Evolutionary conservation across 1,140 invertebrate species (phyloP).

Genomic region (Cephus cinctus): DNA sequence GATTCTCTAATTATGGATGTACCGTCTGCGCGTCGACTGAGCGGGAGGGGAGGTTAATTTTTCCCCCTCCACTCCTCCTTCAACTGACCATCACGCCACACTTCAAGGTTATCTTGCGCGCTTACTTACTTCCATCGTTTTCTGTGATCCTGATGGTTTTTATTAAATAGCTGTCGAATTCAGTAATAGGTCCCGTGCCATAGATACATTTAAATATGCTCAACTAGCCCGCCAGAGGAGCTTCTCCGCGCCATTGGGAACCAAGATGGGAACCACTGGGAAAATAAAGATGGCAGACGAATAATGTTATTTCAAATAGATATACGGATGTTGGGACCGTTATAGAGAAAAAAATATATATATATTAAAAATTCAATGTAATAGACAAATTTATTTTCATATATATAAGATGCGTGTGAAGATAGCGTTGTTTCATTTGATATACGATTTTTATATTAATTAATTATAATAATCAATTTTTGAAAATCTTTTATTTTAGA

Average conservation of each 20-base stretch:
- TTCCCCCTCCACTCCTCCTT: not conserved
- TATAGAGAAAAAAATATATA: too few species aligned
- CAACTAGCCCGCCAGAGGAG: constrained; percentile 21
- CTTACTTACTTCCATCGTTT: not conserved
- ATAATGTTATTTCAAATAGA: too few species aligned
- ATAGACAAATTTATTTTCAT: too few species aligned
- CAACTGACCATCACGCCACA: not conserved
- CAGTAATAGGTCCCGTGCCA: constrained; percentile 22
- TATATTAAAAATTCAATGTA: too few species aligned
- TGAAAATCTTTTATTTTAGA: too few species aligned
- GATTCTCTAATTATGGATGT: constrained; percentile 28
- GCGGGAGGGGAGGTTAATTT: not conserved
- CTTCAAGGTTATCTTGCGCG: not conserved
- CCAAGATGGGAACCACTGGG: constrained; percentile 19
- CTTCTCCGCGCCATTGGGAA: too few species aligned
- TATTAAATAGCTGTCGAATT: constrained; percentile 42
- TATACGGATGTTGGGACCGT: too few species aligned
- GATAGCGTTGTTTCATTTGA: too few species aligned
- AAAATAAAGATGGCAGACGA: too few species aligned
- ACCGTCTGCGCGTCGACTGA: not conserved
- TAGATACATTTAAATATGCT: constrained; percentile 42
- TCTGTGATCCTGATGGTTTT: constrained; percentile 30
- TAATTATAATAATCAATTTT: too few species aligned
- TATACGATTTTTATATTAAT: too few species aligned
- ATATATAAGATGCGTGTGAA: too few species aligned